Percentiles rank a stretch among this genome's conserved stretches.
Evolutionary conservation across 2,113 vertebrate species (phyloP).

Genomic region (Carassius auratus): DNA sequence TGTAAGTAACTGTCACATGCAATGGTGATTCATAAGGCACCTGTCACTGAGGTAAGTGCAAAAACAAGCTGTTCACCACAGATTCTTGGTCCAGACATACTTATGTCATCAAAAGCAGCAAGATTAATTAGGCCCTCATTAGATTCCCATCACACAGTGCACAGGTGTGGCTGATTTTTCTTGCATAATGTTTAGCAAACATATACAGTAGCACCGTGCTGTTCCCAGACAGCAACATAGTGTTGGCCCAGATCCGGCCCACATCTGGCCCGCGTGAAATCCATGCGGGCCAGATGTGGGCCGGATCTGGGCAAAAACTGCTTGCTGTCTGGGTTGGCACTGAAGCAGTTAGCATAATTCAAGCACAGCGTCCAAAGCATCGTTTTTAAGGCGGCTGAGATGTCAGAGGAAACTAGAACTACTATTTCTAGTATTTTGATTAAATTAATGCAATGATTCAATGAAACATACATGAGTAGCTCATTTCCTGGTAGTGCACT

Average conservation of each 20-base stretch:
- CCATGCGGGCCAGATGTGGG: too few relatives aligned
- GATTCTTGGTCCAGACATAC: slow-evolving; percentile 37
- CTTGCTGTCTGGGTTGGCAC: too few relatives aligned
- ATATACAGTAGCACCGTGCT: background rate
- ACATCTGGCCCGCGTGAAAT: too few relatives aligned
- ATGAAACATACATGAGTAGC: background rate
- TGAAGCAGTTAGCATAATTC: background rate
- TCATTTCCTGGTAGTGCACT: background rate
- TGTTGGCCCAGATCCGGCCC: too few relatives aligned
- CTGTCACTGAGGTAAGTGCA: slow-evolving; percentile 38
- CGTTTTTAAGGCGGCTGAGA: background rate
- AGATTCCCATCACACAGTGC: slow-evolving; percentile 45
- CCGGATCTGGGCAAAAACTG: too few relatives aligned
- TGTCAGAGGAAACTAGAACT: background rate
- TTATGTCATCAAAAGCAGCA: slow-evolving; percentile 49
- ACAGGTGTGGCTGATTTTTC: slow-evolving; percentile 20
- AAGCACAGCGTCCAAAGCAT: background rate
- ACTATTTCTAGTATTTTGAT: background rate
- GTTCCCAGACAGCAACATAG: too few relatives aligned
- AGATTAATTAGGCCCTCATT: slow-evolving; percentile 58
- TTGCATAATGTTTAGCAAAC: slow-evolving; percentile 35
- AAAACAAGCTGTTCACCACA: slow-evolving; percentile 31
- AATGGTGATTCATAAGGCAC: slow-evolving; percentile 52
- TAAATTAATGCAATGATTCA: background rate
- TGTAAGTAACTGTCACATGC: slow-evolving; percentile 45